Conservation (phyloP, 2,888 invertebrate species). For the Scaptomyza caliginosa region DNA sequence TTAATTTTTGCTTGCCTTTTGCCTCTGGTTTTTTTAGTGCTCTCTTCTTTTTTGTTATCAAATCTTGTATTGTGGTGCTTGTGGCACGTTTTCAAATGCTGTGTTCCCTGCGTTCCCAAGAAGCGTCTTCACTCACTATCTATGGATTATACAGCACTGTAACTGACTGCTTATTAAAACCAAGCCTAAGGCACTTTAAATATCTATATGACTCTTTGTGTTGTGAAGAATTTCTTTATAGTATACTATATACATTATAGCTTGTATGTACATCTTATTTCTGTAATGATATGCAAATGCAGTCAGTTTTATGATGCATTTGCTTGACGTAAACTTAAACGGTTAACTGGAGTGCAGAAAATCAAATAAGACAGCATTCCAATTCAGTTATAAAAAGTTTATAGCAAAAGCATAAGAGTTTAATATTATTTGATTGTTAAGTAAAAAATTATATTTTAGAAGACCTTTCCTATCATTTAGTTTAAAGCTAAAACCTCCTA, state of each 20-base stretch:
- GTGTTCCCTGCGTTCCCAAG: slow-evolving; percentile 17
- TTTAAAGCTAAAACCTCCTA: not conserved
- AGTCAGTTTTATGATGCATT: slow-evolving; percentile 17
- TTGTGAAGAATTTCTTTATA: not conserved
- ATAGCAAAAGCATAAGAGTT: not conserved
- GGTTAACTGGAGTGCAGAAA: not conserved
- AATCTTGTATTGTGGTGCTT: slow-evolving; percentile 64
- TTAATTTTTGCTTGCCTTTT: slow-evolving; percentile 39
- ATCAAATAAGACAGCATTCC: not conserved
- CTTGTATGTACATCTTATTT: not conserved
- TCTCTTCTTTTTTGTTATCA: slow-evolving; percentile 47
- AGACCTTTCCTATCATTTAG: not conserved
- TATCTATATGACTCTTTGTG: slow-evolving; percentile 28
- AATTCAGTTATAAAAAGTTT: not conserved
- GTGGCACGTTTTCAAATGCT: slow-evolving; percentile 59
- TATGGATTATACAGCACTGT: not conserved
- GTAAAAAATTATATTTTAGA: not conserved
- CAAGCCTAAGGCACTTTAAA: slow-evolving; percentile 47
- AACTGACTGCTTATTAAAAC: slow-evolving; percentile 67
- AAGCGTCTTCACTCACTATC: slow-evolving; percentile 4
- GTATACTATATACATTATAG: not conserved
- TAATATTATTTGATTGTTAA: not conserved
- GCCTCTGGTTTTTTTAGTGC: slow-evolving; percentile 5
- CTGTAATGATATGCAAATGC: slow-evolving; percentile 33
- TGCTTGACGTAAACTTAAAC: not conserved